Conservation (phyloP, 2,797 vertebrate species). For the Novumbra hubbsi region DNA sequence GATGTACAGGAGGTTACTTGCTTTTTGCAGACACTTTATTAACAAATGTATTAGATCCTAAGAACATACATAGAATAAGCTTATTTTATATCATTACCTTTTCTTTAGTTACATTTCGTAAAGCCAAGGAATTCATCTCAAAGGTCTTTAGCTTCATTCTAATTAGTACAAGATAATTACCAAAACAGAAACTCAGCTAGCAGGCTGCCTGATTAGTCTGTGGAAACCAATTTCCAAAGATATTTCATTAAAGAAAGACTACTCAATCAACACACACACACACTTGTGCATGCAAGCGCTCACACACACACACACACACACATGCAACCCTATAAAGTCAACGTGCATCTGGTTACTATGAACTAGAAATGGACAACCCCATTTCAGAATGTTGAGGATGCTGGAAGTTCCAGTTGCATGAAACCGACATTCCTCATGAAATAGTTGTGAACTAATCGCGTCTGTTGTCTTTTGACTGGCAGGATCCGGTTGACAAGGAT, state of each 20-base stretch:
- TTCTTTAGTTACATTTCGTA: constrained; percentile 78
- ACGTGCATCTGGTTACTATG: constrained; percentile 31
- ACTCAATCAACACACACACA: constrained; percentile 55
- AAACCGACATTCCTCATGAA: constrained; percentile 49
- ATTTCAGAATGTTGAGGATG: constrained; percentile 28
- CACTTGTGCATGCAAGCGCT: constrained; percentile 13
- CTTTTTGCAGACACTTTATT: constrained; percentile 40
- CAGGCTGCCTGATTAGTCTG: constrained; percentile 71
- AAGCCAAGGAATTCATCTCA: constrained; percentile 74
- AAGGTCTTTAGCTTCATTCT: constrained; percentile 76
- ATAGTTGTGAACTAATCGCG: constrained; percentile 41
- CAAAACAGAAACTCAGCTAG: constrained; percentile 71
- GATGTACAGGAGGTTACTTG: not conserved
- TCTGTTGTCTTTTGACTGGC: constrained; percentile 50
- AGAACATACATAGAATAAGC: constrained; percentile 44
- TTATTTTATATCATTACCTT: constrained; percentile 64
- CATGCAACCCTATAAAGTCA: constrained; percentile 18
- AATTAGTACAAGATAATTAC: constrained; percentile 81
- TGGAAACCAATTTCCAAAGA: constrained; percentile 70
- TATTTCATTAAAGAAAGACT: constrained; percentile 68
- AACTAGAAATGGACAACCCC: constrained; percentile 30
- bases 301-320: constrained; percentile 14
- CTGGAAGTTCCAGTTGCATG: constrained; percentile 44
- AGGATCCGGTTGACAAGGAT: constrained; percentile 45
- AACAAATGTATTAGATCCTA: constrained; percentile 39